Percentiles rank a stretch among this genome's conserved stretches.
phyloP scores from a whole-genome alignment of 2,797 vertebrate species.

The Australoheros facetus region DNA sequence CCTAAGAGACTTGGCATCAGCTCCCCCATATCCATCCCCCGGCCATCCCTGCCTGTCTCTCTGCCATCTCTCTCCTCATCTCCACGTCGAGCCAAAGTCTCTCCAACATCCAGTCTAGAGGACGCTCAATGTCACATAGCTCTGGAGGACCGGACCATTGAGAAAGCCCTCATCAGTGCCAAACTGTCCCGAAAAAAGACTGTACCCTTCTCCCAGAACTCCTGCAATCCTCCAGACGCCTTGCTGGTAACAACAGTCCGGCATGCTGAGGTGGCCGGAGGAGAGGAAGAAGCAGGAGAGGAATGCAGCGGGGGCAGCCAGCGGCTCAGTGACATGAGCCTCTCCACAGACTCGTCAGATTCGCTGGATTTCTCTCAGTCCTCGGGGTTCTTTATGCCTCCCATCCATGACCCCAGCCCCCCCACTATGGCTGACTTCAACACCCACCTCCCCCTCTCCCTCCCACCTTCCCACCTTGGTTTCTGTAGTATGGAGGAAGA shows the following conservation, averaged over 20 bases:
- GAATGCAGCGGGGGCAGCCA: constrained; percentile 70
- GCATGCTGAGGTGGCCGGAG: not conserved
- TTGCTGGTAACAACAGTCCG: not conserved
- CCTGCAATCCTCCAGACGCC: constrained; percentile 22
- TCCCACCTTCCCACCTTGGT: constrained; percentile 59
- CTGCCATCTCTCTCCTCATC: constrained; percentile 79
- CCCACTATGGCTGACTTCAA: constrained; percentile 74
- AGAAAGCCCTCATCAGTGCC: constrained; percentile 62
- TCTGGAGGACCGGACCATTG: constrained; percentile 70
- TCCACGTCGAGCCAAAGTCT: constrained; percentile 65
- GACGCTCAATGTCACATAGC: constrained; percentile 71
- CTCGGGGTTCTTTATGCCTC: constrained; percentile 72
- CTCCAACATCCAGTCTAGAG: constrained; percentile 53
- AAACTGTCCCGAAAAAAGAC: constrained; percentile 44
- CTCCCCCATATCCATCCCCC: constrained; percentile 84
- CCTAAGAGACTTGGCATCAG: constrained; percentile 74
- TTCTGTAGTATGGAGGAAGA: constrained; percentile 87
- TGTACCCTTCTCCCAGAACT: constrained; percentile 14
- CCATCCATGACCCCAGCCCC: constrained; percentile 57
- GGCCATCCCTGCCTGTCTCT: constrained; percentile 50
- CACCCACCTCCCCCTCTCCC: constrained; percentile 75
- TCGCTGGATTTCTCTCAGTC: constrained; percentile 86
- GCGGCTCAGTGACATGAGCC: constrained; percentile 91
- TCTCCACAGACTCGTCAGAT: constrained; percentile 90
- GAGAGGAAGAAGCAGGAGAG: constrained; percentile 67